Conservation (phyloP, 2,797 vertebrate species). For the Manis pentadactyla region DNA sequence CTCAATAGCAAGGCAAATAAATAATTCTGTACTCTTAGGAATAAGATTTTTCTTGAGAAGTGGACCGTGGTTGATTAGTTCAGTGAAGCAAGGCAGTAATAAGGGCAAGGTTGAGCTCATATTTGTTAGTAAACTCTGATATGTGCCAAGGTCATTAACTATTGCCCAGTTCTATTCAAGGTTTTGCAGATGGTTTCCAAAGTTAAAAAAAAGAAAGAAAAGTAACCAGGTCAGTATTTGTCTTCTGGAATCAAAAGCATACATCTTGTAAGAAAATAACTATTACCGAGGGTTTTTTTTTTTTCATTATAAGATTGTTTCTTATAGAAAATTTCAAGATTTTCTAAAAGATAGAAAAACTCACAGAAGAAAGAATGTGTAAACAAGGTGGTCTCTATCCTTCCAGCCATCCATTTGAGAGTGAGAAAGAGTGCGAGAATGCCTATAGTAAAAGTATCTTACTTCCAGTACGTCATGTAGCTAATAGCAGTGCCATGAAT, state of each 20-base stretch:
- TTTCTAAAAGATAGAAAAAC: slow-evolving; percentile 24
- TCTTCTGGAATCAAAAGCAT: slow-evolving; percentile 21
- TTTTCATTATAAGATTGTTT: background rate
- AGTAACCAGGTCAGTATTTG: background rate
- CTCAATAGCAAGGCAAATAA: slow-evolving; percentile 56
- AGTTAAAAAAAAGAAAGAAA: background rate
- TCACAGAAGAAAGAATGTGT: background rate
- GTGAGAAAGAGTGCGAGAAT: background rate
- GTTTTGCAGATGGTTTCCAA: slow-evolving; percentile 29
- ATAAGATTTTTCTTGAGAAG: slow-evolving; percentile 22
- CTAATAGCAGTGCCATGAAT: background rate
- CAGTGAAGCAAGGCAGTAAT: background rate
- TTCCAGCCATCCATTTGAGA: background rate
- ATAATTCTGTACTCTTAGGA: slow-evolving; percentile 20
- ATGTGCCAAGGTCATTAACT: background rate
- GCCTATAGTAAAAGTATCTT: background rate
- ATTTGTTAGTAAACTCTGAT: background rate
- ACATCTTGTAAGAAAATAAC: background rate
- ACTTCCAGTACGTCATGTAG: background rate
- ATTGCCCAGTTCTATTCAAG: background rate
- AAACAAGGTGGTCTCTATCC: background rate
- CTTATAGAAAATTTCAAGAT: background rate
- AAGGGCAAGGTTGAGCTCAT: background rate
- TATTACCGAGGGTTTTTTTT: background rate
- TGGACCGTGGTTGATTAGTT: background rate